Evolutionary conservation across 2,797 vertebrate species (phyloP).

Genomic region (Danio jaintianensis): DNA sequence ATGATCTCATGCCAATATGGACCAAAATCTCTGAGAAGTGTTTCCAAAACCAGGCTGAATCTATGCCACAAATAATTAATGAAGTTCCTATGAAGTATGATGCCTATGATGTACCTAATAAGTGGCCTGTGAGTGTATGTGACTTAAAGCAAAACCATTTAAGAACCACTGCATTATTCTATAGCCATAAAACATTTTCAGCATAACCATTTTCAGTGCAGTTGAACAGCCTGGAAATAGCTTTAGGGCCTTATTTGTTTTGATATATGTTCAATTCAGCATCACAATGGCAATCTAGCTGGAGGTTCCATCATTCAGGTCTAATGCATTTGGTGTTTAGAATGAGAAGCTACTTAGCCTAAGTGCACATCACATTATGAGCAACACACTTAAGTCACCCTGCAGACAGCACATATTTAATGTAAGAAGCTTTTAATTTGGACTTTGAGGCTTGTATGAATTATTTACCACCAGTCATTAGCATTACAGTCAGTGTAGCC

Average conservation of each 20-base stretch:
- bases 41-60: too few species aligned
- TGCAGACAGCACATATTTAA: conserved; percentile 50
- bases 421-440: conserved; percentile 60
- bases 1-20: too few species aligned
- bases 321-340: conserved; percentile 53
- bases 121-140: background rate
- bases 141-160: background rate
- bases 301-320: conserved; percentile 18
- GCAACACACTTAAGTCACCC: conserved; percentile 49
- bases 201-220: background rate
- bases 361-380: conserved; percentile 54
- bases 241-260: conserved; percentile 34
- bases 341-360: conserved; percentile 52
- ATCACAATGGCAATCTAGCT: conserved; percentile 29
- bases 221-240: conserved; percentile 5
- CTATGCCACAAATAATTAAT: background rate
- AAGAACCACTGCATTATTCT: background rate
- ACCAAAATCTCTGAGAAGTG: too few species aligned
- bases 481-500: conserved; percentile 33
- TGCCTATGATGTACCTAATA: background rate
- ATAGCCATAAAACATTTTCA: conserved; percentile 1
- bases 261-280: background rate
- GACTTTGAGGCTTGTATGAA: conserved; percentile 44
- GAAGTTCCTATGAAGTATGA: background rate
- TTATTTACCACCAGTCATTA: conserved; percentile 50